Base-by-base conservation (phyloP, 1,140 invertebrate species). In the Pentalonia nigronervosa region DNA sequence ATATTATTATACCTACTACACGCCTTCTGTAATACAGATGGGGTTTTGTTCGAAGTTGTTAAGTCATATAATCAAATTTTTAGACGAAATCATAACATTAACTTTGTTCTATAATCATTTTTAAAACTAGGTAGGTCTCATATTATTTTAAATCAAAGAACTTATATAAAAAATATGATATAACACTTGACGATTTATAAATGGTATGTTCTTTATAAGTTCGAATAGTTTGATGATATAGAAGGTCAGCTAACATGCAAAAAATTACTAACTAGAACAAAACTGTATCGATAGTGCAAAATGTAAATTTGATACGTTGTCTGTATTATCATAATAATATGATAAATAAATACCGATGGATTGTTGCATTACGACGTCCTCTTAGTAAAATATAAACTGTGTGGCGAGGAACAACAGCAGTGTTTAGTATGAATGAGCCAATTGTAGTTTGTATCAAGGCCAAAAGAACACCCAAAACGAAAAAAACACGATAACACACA, bases 371-470 rank as follows among this genome's bases (percentile, higher is more conserved):
- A 81, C 30, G 60, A 67, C 34, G n/a, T 36, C 76, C 76, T 81
- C 76, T 81, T 36, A 36, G 45, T 84, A 84, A 41, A 47, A 87
- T 87, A 87, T 87, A 87, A n/a, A 87, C 47, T 48, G 41, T 47
- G 45, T 47, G 86, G 25, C 47, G n/a, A 88, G 47, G 45, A n/a
- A n/a, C 47, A n/a, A 87, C 41, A 25, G 84, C 25, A 20, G 9
- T 47, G 45, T 87, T 53, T 53, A 53, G 30, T 89, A 56, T 89
- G 88, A 89, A 89, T 89, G 88, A 89, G 50, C n/a, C 88, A 56
- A 56, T 89, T 89, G 50, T 89, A 89, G n/a, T 56, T 23, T 9
- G 88, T 56, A 89, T 56, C 88, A 89, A 89, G 88, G 50, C 88
- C 50, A 34, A 56, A 53, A 56, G 88, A 89, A 88, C 87, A 88